Base-by-base conservation (phyloP, 2,797 vertebrate genomes). In the Nannoperca obscura region DNA sequence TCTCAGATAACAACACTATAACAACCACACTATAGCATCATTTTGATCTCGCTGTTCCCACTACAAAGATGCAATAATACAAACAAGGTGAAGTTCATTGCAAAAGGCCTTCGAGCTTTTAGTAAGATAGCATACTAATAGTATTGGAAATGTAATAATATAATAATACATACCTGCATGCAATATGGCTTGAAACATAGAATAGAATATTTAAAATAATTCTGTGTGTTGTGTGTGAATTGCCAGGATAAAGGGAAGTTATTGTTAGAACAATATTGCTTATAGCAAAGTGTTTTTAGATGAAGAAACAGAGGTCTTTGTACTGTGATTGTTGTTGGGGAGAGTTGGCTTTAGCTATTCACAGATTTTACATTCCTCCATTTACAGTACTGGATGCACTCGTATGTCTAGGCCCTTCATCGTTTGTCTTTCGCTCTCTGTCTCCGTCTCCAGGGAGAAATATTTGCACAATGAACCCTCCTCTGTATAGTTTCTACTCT, bases 371-470 rank as follows among this genome's bases (percentile, higher is more conserved):
- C 69, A n/a, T 80, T 76, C 72, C 72, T 82, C 63, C 61, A 66
- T 86, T 83, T 89, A 82, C 86, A 70, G 81, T 82, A 74, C 61
- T 82, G 76, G 62, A 81, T 87, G 77, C 65, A 64, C 24, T 32
- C 47, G 24, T 50, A 27, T 76, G 78, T 80, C 82, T 71, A 12
- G 59, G 67, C 79, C 79, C 74, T 68, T 77, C 75, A 27, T 66
- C 61, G 64, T 81, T 63, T 73, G 58, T 74, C 60, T 54, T 32
- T 60, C 62, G 74, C 78, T 46, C 72, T 54, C 58, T 72, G 44
- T 71, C 63, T 79, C 55, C 19, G 78, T 92, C 82, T 92, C 86
- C 82, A 82, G 40, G 83, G 88, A 87, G 88, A 91, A 89, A 86
- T 86, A 88, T 86, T 91, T 88, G 78, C 70, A 71, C 76, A 74